Base-by-base conservation (phyloP, 1,140 invertebrate species). In the Trissolcus basalis region DNA sequence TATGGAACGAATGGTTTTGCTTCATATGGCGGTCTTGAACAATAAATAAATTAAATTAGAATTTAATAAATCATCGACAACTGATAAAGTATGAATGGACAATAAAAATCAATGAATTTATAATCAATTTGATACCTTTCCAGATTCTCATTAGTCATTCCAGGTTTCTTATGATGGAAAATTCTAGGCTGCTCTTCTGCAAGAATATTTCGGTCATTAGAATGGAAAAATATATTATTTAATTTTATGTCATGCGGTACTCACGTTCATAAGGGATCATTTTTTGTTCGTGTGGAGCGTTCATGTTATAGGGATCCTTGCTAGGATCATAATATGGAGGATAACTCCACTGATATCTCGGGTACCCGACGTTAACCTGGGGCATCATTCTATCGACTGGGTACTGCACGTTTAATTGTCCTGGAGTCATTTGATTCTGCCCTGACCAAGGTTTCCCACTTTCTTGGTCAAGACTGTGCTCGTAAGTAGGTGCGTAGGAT, bases 101-200 rank as follows among this genome's bases (percentile, higher is more conserved):
- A 6, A 35, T 35, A 35, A 35, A 35, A 35, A 6, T 35, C 36
- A 39, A 39, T 39, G 36, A 39, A n/a, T n/a, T n/a, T n/a, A n/a
- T n/a, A 3, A 11, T 39, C 9, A 11, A 11, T 39, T 39, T 39
- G 27, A 77, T 83, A 90, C 89, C 86, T 87, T 48, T 90, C 88
- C 51, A 80, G 83, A 78, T 90, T 89, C 60, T 90, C 88, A 27
- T 90, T 89, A 76, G 91, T 87, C 19, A 93, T 84, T 14, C 91
- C 91, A 58, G 84, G 86, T 63, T 89, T 90, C 84, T 93, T 93
- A 76, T 93, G 92, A 80, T 90, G 92, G 79, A 93, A 93, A 76
- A 93, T 93, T 63, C 89, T 90, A 2, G 83, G 64, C 49, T 82
- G 80, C 14, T 84, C 85, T 81, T 89, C 87, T 89, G 69, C n/a